Conservation (phyloP, 2,113 vertebrate species). For the Galbula dea region DNA sequence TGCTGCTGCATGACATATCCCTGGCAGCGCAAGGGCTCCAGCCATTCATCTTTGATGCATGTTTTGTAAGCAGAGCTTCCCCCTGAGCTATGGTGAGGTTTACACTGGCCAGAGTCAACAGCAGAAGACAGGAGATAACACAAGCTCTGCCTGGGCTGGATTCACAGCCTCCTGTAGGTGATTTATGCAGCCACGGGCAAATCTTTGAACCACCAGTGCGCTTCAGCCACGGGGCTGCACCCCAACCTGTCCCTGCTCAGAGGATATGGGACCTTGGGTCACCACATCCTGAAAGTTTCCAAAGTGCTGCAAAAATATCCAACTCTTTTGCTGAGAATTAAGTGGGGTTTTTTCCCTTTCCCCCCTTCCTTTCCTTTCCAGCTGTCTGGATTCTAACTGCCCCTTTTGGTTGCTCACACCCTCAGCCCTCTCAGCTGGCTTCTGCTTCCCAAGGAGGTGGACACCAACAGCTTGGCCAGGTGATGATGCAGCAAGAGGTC, state of each 20-base stretch:
- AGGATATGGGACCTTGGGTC: neutral
- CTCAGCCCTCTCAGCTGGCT: neutral
- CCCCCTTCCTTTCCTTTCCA: neutral
- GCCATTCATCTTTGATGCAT: neutral
- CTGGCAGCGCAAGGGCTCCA: neutral
- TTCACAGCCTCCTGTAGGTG: neutral
- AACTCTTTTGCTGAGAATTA: neutral
- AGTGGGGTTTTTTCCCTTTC: accelerated
- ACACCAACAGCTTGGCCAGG: accelerated
- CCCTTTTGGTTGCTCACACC: too few species aligned
- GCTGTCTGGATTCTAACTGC: neutral
- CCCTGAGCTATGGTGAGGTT: neutral
- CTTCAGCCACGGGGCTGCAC: neutral
- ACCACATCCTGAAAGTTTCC: neutral
- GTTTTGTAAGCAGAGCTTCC: neutral
- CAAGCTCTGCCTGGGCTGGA: neutral
- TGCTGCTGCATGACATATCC: neutral
- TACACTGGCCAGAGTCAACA: neutral
- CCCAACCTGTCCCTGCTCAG: accelerated
- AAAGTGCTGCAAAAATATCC: neutral
- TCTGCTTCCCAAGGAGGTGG: neutral
- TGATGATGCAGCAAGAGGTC: accelerated
- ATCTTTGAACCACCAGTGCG: accelerated
- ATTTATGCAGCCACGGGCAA: neutral
- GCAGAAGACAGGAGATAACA: neutral